Evolutionary conservation across 2,113 vertebrate genomes (phyloP), one percentile per base, ranked within the genome.

Genomic region (Aviceda subcristata): DNA sequence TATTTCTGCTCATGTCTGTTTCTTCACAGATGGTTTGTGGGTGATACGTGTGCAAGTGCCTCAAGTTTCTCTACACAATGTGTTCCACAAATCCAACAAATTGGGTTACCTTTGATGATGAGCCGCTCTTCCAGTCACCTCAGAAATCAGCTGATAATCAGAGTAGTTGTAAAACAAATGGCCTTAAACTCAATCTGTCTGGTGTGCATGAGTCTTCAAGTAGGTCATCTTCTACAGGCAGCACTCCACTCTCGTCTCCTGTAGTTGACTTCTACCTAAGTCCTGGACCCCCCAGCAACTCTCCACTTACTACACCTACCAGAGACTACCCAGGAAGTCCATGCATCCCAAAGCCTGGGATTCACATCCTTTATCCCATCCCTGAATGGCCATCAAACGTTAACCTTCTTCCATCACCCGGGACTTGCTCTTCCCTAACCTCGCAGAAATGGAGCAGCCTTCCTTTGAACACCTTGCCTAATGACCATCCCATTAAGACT

Each of bases 81-180:
- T 99, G 98, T 87, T 99, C 99, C 74, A 98, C 98, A 43, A 99
- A 99, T 97, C 99, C 99, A 93, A 98, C 99, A 76, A 99, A 98
- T 83, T 99, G 99, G 99, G 99, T 99, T 93, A 99, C 99, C 11
- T 99, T 99, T 74, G 99, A 99, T 67, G 99, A 99, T 1, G 99
- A 99, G 81, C 96, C 98, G 0, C 86, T 98, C 12, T 98, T 98
- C 85, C 98, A 99, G 11, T 98, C 99, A 7, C 98, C 99, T 94
- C 98, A 98, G 94, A 99, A 98, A 95, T 51, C 97, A 7, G 91
- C 36, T 64, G 97, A 98, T 87, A 98, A 75, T 95, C 97, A 98
- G 93, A 96, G 97, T 8, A 94, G 98, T 8, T 99, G 98, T 59
- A 98, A 98, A 96, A 98, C 99, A 67, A 99, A 99, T 48, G 99